Percentiles rank a stretch among this genome's conserved stretches.
Conservation (phyloP, 2,888 invertebrate genomes). For the Eristalis intricaria region DNA sequence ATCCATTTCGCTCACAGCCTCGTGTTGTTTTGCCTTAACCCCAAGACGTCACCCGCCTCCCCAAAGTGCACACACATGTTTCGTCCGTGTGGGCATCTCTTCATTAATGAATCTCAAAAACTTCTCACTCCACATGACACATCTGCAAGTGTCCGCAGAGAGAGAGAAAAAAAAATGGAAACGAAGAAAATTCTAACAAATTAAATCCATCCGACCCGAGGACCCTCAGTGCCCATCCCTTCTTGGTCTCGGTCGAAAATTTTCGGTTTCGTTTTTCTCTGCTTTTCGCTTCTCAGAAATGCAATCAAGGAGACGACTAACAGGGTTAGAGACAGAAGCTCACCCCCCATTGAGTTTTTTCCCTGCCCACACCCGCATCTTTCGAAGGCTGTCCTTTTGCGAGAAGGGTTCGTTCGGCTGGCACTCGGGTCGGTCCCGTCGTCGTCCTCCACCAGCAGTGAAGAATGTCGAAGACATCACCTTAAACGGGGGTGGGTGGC, state of each 20-base stretch:
- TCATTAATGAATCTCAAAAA: conserved; percentile 51
- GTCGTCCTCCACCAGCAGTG: conserved; percentile 2
- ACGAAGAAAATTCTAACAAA: conserved; percentile 61
- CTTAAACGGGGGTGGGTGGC: conserved; percentile 51
- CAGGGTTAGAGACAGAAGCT: conserved; percentile 31
- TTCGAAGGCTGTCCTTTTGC: not conserved
- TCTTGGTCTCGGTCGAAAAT: not conserved
- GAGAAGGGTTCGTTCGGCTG: conserved; percentile 41
- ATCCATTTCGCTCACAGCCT: conserved; percentile 30
- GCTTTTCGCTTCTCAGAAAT: conserved; percentile 42
- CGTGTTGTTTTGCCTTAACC: conserved; percentile 27
- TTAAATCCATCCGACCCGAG: conserved; percentile 66
- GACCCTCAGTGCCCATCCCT: conserved; percentile 44
- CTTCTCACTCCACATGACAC: conserved; percentile 53
- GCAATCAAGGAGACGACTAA: conserved; percentile 51
- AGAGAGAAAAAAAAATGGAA: not conserved
- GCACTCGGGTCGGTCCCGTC: conserved; percentile 19
- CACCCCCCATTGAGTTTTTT: conserved; percentile 31
- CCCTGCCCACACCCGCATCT: not conserved
- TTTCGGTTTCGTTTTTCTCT: conserved; percentile 4
- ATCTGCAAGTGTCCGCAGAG: conserved; percentile 46
- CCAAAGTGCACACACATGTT: not conserved
- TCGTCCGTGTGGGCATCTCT: conserved; percentile 16
- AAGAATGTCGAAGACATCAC: conserved; percentile 70
- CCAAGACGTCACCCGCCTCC: not conserved